phyloP scores from a whole-genome alignment of 2,888 invertebrate genomes.

The Protodeltote pygarga region DNA sequence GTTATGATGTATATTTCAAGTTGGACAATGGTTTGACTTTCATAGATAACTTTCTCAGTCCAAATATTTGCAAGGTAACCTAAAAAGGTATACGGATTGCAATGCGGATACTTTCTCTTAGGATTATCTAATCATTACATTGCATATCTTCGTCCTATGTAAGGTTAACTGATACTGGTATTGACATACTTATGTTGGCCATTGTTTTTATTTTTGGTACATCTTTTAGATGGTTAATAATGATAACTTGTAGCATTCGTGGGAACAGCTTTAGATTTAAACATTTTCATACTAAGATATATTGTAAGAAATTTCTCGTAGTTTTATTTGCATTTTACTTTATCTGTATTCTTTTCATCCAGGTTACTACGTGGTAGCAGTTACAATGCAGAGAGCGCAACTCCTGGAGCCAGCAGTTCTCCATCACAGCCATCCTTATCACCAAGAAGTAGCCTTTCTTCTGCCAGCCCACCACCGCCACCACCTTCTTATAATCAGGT shows the following conservation, averaged over 20 bases:
- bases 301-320: too few relatives aligned
- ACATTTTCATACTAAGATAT: too few relatives aligned
- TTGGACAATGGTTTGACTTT: constrained; percentile 31
- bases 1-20: constrained; percentile 29
- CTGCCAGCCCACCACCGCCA: constrained; percentile 94
- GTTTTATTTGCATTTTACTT: too few relatives aligned
- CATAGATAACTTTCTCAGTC: constrained; percentile 43
- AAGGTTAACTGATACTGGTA: constrained; percentile 19
- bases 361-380: constrained; percentile 87
- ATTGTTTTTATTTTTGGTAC: constrained; percentile 28
- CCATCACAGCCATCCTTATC: constrained; percentile 94
- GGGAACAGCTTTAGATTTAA: too few relatives aligned
- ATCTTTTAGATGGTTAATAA: background rate
- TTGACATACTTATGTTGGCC: constrained; percentile 20
- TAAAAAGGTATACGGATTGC: constrained; percentile 35
- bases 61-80: constrained; percentile 42
- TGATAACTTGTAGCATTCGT: too few relatives aligned
- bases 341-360: background rate
- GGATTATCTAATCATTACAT: constrained; percentile 41
- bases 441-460: constrained; percentile 94
- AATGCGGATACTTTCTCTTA: constrained; percentile 39
- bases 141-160: constrained; percentile 33
- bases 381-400: constrained; percentile 81
- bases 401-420: constrained; percentile 89
- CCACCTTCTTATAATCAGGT: constrained; percentile 83